phyloP scores from a whole-genome alignment of 1,140 invertebrate species.

The Drosophila suzukii region DNA sequence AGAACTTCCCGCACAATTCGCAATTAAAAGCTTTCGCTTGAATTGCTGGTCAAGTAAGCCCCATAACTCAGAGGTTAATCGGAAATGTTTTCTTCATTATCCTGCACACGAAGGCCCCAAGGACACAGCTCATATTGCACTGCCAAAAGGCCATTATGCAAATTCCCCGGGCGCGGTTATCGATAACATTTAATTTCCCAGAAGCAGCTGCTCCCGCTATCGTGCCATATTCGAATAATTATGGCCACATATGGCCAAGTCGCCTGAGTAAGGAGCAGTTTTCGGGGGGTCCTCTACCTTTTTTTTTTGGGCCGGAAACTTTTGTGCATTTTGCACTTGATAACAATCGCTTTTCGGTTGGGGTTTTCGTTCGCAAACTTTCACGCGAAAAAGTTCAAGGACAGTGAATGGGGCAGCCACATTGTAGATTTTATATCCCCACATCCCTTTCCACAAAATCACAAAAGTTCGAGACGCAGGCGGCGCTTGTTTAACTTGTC shows the following conservation, averaged over 20 bases:
- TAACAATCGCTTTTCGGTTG: slow-evolving; percentile 63
- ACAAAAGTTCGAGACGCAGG: slow-evolving; percentile 26
- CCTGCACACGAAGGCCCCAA: slow-evolving; percentile 35
- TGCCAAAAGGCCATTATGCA: slow-evolving; percentile 50
- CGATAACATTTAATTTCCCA: slow-evolving; percentile 54
- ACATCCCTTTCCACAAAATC: slow-evolving; percentile 11
- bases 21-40: slow-evolving; percentile 1
- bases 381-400: slow-evolving; percentile 77
- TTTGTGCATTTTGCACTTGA: slow-evolving; percentile 79
- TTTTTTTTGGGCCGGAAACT: slow-evolving; percentile 32
- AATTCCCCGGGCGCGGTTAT: slow-evolving; percentile 50
- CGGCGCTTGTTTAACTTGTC: slow-evolving; percentile 62
- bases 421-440: slow-evolving; percentile 5
- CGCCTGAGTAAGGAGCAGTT: slow-evolving; percentile 59
- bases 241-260: slow-evolving; percentile 66
- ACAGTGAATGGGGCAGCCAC: slow-evolving; percentile 34
- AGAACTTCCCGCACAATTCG: background rate
- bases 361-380: slow-evolving; percentile 34
- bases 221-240: slow-evolving; percentile 79
- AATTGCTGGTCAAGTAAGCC: slow-evolving; percentile 7
- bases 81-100: slow-evolving; percentile 56
- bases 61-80: slow-evolving; percentile 48
- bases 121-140: slow-evolving; percentile 36
- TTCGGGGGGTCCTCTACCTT: slow-evolving; percentile 12
- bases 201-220: slow-evolving; percentile 48